These are phyloP conservation scores for Lasioglossum malachurum DNA, from an alignment of 2,888 invertebrate genomes.

Conservation along the genomic window DNA sequence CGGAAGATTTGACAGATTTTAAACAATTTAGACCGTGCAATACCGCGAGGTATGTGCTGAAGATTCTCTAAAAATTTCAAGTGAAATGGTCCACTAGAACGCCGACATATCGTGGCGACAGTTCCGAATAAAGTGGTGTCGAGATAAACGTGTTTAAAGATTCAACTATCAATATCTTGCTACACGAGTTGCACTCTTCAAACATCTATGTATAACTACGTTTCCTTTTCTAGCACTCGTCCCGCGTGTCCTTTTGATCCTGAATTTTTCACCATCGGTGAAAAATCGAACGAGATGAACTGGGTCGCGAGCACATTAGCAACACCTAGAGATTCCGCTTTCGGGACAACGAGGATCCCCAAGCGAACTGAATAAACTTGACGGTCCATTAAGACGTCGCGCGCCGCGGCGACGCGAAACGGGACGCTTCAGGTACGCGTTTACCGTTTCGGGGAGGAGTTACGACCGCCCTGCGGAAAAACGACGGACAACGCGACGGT, in stretches of 20 bases:
- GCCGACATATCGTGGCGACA: too few species aligned
- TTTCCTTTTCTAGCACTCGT: background rate
- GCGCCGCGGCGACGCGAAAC: conserved; percentile 31
- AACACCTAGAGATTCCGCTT: conserved; percentile 5
- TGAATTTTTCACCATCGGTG: conserved; percentile 11
- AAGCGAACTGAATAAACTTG: conserved; percentile 41
- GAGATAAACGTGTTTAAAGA: too few species aligned
- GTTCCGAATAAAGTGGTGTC: too few species aligned
- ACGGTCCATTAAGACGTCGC: conserved; percentile 56
- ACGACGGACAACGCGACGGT: background rate
- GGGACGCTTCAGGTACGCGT: conserved; percentile 28
- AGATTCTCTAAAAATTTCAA: too few species aligned
- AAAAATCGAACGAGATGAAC: conserved; percentile 46
- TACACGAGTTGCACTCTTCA: too few species aligned
- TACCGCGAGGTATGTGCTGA: too few species aligned
- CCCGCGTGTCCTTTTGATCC: conserved; percentile 15
- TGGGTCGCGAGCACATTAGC: conserved; percentile 38
- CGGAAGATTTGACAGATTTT: too few species aligned
- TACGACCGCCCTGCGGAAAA: conserved; percentile 22
- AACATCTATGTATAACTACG: too few species aligned
- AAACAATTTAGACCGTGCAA: too few species aligned
- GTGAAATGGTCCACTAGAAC: too few species aligned
- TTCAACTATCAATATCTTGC: too few species aligned
- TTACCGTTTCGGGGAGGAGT: conserved; percentile 31
- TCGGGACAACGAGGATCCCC: conserved; percentile 13